Evolutionary conservation across 2,113 vertebrate species (phyloP).

Genomic region (Phalacrocorax carbo): DNA sequence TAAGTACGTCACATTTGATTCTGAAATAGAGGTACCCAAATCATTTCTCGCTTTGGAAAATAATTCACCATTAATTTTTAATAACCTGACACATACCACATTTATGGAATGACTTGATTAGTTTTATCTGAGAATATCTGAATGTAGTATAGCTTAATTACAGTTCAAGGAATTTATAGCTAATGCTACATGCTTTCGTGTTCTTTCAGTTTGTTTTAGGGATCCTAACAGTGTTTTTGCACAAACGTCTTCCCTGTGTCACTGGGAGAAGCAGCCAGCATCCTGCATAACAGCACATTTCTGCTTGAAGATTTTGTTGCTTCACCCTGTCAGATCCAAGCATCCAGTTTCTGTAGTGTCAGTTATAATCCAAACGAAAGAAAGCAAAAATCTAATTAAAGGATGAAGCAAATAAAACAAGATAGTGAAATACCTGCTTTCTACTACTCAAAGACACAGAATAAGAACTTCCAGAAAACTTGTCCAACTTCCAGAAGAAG

Average conservation of each 20-base stretch:
- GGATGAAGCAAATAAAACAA: neutral
- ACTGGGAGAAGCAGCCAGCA: neutral
- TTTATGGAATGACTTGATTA: neutral
- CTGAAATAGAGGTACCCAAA: neutral
- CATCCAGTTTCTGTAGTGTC: neutral
- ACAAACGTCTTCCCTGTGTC: neutral
- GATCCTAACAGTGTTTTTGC: neutral
- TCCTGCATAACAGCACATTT: neutral
- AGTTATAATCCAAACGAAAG: neutral
- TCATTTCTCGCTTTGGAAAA: neutral
- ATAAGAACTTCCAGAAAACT: neutral
- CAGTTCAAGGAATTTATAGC: neutral
- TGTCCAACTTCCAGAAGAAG: neutral
- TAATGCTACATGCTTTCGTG: neutral
- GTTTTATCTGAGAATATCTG: neutral
- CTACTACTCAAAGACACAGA: neutral
- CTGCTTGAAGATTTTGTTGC: neutral
- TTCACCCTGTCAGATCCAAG: neutral
- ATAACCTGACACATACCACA: neutral
- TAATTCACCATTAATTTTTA: neutral
- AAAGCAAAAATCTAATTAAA: neutral
- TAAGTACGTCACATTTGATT: neutral
- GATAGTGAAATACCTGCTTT: neutral
- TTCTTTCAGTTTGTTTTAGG: neutral
- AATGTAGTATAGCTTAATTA: neutral